These are phyloP conservation scores for Danaus melanippus DNA, from an alignment of 1,140 invertebrate species.

Conservation along the genomic window DNA sequence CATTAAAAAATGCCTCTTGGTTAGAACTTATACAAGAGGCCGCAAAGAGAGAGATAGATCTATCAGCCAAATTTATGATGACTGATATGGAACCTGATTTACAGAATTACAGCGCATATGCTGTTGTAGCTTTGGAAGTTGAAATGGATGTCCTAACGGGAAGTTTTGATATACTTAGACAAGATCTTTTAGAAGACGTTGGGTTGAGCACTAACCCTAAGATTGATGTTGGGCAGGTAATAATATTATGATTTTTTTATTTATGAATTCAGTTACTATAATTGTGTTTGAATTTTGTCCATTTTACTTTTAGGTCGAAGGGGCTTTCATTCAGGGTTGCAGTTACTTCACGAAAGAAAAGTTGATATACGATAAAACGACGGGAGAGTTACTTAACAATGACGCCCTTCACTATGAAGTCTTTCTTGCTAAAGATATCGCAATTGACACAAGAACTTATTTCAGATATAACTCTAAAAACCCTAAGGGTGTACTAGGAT, in stretches of 20 bases:
- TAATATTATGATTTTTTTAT: conserved; percentile 3
- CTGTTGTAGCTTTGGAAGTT: conserved; percentile 76
- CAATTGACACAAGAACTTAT: conserved; percentile 84
- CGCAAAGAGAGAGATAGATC: conserved; percentile 73
- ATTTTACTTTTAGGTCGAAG: conserved; percentile 73
- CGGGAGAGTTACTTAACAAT: conserved; percentile 80
- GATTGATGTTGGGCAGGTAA: conserved; percentile 85
- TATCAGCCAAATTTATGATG: conserved; percentile 75
- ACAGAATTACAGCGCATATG: conserved; percentile 74
- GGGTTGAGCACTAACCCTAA: conserved; percentile 80
- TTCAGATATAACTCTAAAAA: conserved; percentile 83
- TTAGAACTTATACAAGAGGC: conserved; percentile 76
- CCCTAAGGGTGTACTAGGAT: conserved; percentile 80
- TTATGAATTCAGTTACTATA: not conserved
- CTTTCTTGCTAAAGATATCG: conserved; percentile 86
- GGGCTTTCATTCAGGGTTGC: conserved; percentile 88
- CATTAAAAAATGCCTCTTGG: conserved; percentile 79
- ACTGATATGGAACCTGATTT: conserved; percentile 58
- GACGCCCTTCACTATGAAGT: conserved; percentile 89
- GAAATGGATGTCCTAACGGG: conserved; percentile 83
- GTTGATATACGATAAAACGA: conserved; percentile 76
- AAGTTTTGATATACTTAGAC: conserved; percentile 75
- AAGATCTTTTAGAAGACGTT: conserved; percentile 83
- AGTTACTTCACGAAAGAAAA: conserved; percentile 86
- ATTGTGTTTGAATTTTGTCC: not conserved